Base-by-base conservation (phyloP, 2,113 vertebrate species). In the Picathartes gymnocephalus region DNA sequence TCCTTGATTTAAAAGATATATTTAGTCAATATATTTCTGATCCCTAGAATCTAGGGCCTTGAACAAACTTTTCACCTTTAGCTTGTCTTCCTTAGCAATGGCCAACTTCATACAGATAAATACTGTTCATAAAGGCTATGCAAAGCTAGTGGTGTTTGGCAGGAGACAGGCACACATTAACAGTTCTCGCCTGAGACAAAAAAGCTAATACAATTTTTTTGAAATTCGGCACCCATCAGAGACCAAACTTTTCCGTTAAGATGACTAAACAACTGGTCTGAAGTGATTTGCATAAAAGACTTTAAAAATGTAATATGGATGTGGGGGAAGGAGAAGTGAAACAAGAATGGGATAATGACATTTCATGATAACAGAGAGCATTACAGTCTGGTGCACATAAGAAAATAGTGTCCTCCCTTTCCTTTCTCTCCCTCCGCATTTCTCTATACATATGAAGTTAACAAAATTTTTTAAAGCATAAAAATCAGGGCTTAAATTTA, bases 251-350 rank as follows among this genome's bases (percentile, higher is more conserved):
- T 90, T 96, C 88, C 6, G 86, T 93, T 94, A 83, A 81, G 82
- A 88, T 80, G 56, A 83, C 83, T 90, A 88, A 95, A 86, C 69
- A 86, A 81, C 64, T 84, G 79, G 51, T 47, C 81, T 61, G 57
- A 88, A 2, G 1, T 37, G 68, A 57, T 97, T 96, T 97, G 94
- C 96, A 97, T 94, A 88, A 39, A 92, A 81, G 68, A 62, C 73
- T 94, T 78, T 0, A 86, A 94, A 47, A 92, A 74, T 7, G 13
- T 54, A 81, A 74, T 50, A 96, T 40, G 82, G 93, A 96, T 92
- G 44, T 7, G 12, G 5, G 23, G 37, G 60, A 96, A 94, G 57
- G 72, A 92, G 94, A 97, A 97, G 95, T 95, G 96, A 97, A 96
- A 97, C 92, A 90, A 83, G 65, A 94, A 88, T 48, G 33, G 82